phyloP scores from a whole-genome alignment of 2,888 invertebrate species.

The Dysmachus trigonus region DNA sequence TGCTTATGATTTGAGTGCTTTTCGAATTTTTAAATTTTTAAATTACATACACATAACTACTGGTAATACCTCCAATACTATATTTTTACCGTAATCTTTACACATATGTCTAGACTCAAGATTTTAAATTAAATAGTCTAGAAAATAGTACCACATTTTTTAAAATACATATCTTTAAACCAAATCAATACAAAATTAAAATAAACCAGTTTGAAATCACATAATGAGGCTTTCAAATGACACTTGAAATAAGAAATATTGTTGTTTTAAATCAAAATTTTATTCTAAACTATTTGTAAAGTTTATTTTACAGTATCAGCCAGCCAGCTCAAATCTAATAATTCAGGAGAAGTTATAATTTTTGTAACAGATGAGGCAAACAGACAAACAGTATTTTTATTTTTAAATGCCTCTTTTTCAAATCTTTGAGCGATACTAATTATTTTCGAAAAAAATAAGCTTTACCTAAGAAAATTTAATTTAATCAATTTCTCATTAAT shows the following conservation, averaged over 20 bases:
- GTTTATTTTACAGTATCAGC: background rate
- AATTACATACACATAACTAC: too few species aligned
- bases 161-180: background rate
- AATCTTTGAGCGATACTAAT: too few species aligned
- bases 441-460: too few species aligned
- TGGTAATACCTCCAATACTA: background rate
- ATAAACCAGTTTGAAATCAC: background rate
- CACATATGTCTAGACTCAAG: background rate
- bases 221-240: background rate
- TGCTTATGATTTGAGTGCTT: background rate
- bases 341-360: background rate
- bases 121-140: background rate
- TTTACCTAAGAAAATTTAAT: too few species aligned
- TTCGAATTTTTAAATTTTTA: too few species aligned
- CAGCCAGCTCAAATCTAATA: background rate
- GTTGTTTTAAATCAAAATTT: background rate
- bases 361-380: too few species aligned
- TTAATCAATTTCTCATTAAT: too few species aligned
- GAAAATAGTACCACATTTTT: background rate
- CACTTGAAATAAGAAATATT: background rate
- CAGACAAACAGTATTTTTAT: too few species aligned
- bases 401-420: too few species aligned
- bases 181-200: background rate
- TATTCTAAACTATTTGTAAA: background rate
- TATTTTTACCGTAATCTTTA: background rate